These are phyloP conservation scores for Capreolus pygargus DNA, from an alignment of 2,113 vertebrate species.

Conservation along the genomic window DNA sequence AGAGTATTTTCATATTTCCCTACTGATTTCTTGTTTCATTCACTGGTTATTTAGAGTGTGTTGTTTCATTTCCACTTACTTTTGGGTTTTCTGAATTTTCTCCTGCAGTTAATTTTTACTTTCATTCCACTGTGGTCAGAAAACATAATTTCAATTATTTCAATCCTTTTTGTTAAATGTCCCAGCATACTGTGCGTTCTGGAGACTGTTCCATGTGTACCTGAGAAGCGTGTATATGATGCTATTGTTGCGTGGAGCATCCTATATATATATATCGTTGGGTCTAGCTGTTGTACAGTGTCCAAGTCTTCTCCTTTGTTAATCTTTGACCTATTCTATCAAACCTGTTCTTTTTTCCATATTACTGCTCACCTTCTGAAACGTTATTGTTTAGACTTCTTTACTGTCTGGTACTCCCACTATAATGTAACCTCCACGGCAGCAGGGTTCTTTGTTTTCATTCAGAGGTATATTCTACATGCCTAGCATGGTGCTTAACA, in stretches of 20 bases:
- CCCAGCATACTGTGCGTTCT: background rate
- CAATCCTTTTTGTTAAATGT: background rate
- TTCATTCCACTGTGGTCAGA: background rate
- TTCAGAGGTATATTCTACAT: background rate
- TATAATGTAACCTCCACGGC: background rate
- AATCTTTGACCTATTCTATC: background rate
- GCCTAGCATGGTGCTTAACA: background rate
- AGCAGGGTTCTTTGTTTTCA: background rate
- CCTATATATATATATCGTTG: background rate
- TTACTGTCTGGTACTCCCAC: background rate
- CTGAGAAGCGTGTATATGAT: background rate
- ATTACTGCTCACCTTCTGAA: background rate
- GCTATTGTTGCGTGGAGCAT: background rate
- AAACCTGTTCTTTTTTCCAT: background rate
- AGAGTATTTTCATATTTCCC: background rate
- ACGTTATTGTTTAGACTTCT: background rate
- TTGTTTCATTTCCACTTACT: background rate
- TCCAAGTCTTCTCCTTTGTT: background rate
- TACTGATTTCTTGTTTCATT: background rate
- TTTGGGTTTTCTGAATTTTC: background rate
- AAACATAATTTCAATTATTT: background rate
- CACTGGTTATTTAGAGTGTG: background rate
- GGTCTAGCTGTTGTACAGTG: background rate
- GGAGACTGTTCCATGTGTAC: background rate
- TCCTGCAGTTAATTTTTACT: constrained; percentile 16